Base-by-base conservation (phyloP, 2,888 invertebrate species). In the Tetheella fluctuosa region DNA sequence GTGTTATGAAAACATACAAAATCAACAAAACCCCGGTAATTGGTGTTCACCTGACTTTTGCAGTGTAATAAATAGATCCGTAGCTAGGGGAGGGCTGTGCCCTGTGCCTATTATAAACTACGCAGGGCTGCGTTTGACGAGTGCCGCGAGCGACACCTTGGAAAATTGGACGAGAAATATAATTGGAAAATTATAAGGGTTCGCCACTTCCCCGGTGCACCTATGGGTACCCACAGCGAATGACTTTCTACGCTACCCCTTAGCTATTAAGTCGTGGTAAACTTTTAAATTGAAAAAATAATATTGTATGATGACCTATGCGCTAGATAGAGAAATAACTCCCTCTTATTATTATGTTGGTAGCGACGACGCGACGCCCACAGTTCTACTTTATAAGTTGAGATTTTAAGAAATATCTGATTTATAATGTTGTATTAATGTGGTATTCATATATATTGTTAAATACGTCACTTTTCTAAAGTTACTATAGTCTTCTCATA, bases 111-210 rank as follows among this genome's bases (percentile, higher is more conserved):
- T 77, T 76, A 75, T 71, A 77, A 77, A 74, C 76, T 77, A 66
- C 73, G 74, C 74, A 79, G 80, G 85, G 85, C 90, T 93, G 92
- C 90, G 83, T 82, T 91, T 92, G 93, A 93, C 93, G 91, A 90
- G 87, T 77, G 91, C 92, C 91, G 86, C 84, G 84, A 83, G 92
- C 93, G 93, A 91, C 92, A 91, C 90, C 89, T 89, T 81, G 92
- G 91, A 92, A 93, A 92, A 92, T 92, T 92, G 92, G 84, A 90
- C 87, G 90, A 90, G 90, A 91, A 92, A 91, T 91, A 92, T 93
- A 93, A 93, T 93, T 92, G 91, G 92, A 91, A 90, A 92, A 93
- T 93, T 93, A 92, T 92, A 89, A 91, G 86, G 89, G 83, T 80
- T 80, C 83, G 85, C 85, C 86, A 85, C 85, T 90, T 88, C 83